Evolutionary conservation across 2,113 vertebrate species (phyloP).

Genomic region (Micronisus gabar): DNA sequence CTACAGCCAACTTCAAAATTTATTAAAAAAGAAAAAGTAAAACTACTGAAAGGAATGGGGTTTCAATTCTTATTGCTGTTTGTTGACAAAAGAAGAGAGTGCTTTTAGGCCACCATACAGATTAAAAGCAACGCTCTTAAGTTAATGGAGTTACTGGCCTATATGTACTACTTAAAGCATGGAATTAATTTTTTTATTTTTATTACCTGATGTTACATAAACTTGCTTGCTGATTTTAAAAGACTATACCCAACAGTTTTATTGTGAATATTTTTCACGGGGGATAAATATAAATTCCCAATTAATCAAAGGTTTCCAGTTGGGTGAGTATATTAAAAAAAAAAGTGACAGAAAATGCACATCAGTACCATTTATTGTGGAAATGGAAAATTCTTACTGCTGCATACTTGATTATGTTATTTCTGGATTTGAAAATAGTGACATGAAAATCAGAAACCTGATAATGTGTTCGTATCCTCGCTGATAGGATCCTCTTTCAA

Average conservation of each 20-base stretch:
- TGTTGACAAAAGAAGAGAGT: not conserved
- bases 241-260: not conserved
- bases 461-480: constrained; percentile 97
- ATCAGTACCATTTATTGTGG: not conserved
- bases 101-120: not conserved
- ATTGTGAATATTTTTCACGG: not conserved
- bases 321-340: not conserved
- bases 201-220: not conserved
- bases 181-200: not conserved
- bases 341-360: not conserved
- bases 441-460: constrained; percentile 74
- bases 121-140: not conserved
- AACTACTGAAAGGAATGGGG: not conserved
- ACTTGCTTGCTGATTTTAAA: not conserved
- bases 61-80: not conserved
- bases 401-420: not conserved
- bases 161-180: not conserved
- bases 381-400: not conserved
- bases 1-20: not conserved
- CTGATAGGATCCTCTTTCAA: constrained; percentile 97
- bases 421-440: not conserved
- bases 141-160: not conserved
- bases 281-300: not conserved
- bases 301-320: not conserved
- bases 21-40: not conserved